Base-by-base conservation (phyloP, 2,888 invertebrate species). In the Biston stratarius region DNA sequence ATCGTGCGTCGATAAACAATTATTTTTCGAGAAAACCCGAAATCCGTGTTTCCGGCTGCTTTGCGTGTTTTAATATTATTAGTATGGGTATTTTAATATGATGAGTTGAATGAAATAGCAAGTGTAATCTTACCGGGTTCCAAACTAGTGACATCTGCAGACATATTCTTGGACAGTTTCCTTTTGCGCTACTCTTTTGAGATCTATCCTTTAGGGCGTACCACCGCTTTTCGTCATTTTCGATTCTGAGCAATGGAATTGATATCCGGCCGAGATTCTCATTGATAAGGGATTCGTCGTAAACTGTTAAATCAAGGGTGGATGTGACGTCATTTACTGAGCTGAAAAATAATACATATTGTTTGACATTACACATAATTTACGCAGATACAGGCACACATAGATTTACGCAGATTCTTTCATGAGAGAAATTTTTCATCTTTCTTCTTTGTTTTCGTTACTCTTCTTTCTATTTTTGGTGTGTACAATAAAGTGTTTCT, bases 81-180 rank as follows among this genome's bases (percentile, higher is more conserved):
- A 44, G 6, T 6, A 44, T 44, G 5, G 44, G 11, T 12, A 24
- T 24, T 24, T 24, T 24, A 24, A 24, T 24, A 24, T 24, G 24
- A 24, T 2, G 3, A 24, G 24, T 24, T 24, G 24, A 24, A 24
- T 24, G 24, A 24, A n/a, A 44, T 44, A n/a, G 1, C n/a, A 6
- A 7, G 14, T 48, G 24, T 48, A 10, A 14, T 47, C 79, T 86
- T 80, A 94, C 93, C 79, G 93, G 92, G 75, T 94, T 93, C 92
- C 92, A 94, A 15, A 82, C 89, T 6, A 93, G 76, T 12, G 90
- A 88, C 91, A 93, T 92, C 78, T 93, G 91, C 67, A 94, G 70
- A 45, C 89, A 79, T 69, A 94, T 85, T 72, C 91, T 84, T 0
- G 93, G 91, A 33, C 89, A 89, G 75, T 89, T 89, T 6, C 91